Conservation (phyloP, 2,888 invertebrate genomes). For the Pyrrhia umbra region DNA sequence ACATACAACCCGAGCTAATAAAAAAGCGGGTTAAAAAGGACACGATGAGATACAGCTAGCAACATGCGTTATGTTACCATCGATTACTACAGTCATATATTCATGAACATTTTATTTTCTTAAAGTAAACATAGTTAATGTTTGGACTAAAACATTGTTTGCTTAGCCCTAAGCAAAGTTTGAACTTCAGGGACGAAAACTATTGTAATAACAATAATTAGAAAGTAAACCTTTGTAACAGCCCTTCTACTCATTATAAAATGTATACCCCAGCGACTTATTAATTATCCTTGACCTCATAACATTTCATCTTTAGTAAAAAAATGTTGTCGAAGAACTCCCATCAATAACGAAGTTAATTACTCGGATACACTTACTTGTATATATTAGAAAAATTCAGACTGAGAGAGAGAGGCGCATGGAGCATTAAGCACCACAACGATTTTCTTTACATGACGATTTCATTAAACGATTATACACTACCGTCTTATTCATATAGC, state of each 20-base stretch:
- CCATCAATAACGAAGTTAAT: too few species aligned
- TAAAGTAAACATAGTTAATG: conserved; percentile 6
- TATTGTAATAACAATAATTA: conserved; percentile 21
- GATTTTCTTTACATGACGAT: too few species aligned
- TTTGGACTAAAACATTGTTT: not conserved
- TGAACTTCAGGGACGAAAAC: conserved; percentile 9
- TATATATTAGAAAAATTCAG: too few species aligned
- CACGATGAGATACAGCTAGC: not conserved
- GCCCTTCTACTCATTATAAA: not conserved
- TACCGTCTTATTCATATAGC: too few species aligned
- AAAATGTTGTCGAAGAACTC: too few species aligned
- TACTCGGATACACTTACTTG: too few species aligned
- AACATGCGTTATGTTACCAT: not conserved
- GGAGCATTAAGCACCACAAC: too few species aligned
- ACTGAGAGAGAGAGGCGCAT: too few species aligned
- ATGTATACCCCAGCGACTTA: not conserved
- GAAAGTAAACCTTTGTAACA: not conserved
- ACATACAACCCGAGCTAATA: too few species aligned
- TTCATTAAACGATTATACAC: too few species aligned
- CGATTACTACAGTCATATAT: not conserved
- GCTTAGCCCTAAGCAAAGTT: not conserved
- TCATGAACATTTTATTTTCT: not conserved
- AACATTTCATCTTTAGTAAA: too few species aligned
- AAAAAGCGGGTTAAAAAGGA: too few species aligned
- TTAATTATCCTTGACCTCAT: not conserved